Conservation (phyloP, 2,113 vertebrate species). For the Caranx melampygus region DNA sequence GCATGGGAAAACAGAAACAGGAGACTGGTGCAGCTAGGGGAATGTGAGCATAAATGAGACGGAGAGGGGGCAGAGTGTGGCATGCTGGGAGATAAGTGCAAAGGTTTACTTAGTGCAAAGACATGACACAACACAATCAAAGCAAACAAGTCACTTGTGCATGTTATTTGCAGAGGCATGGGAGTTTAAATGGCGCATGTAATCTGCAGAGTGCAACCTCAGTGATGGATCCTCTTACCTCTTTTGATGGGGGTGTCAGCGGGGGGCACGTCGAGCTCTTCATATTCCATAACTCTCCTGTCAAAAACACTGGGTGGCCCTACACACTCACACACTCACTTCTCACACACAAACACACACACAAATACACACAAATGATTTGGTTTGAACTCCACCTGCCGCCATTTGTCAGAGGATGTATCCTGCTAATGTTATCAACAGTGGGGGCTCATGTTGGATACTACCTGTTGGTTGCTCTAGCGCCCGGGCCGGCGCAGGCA, state of each 20-base stretch:
- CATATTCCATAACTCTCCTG: conserved; percentile 84
- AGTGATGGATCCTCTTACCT: conserved; percentile 68
- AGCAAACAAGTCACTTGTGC: not conserved
- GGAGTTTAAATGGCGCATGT: not conserved
- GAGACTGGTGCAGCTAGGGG: not conserved
- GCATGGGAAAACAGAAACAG: not conserved
- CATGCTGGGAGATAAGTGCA: conserved; percentile 27
- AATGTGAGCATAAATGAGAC: conserved; percentile 4
- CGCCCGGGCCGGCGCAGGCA: conserved; percentile 79
- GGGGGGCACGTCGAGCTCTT: conserved; percentile 66
- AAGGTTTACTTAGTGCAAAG: not conserved
- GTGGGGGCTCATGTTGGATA: not conserved
- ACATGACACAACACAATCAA: not conserved
- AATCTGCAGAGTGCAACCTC: not conserved
- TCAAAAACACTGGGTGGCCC: conserved; percentile 56
- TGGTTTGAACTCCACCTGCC: conserved; percentile 2
- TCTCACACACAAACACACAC: not conserved
- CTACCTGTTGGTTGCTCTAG: conserved; percentile 70
- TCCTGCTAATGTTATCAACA: no score
- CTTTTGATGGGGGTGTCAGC: conserved; percentile 65
- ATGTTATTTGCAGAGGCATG: not conserved
- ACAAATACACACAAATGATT: conserved; percentile 1
- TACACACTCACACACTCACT: conserved; percentile 40
- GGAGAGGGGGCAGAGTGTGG: conserved; percentile 4
- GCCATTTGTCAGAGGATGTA: not conserved